Conservation (phyloP, 2,797 vertebrate genomes). For the Bradypodion pumilum region DNA sequence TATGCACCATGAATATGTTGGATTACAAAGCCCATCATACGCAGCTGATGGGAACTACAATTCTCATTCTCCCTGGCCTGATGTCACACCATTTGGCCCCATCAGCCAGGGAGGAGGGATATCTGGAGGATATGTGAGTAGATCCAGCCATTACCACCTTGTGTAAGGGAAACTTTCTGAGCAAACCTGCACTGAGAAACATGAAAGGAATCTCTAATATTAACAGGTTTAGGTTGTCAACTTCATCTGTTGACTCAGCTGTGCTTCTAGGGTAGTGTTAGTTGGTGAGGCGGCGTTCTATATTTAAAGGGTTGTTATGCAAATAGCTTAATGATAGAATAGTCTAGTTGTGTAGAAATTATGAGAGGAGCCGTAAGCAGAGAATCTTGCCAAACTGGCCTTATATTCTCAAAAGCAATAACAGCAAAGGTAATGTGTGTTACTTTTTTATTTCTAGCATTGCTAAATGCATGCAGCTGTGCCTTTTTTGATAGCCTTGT, state of each 20-base stretch:
- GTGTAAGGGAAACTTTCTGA: neutral
- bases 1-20: too few species aligned
- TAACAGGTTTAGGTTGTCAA: neutral
- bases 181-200: neutral
- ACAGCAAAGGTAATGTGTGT: too few species aligned
- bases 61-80: neutral
- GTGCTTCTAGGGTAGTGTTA: neutral
- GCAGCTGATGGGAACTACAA: neutral
- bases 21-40: too few species aligned
- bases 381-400: neutral
- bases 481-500: neutral
- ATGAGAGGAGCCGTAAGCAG: neutral
- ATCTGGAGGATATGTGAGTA: neutral
- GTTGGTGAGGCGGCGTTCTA: neutral
- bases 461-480: neutral
- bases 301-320: neutral
- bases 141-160: neutral
- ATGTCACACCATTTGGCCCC: too few species aligned
- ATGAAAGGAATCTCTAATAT: rapidly evolving
- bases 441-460: too few species aligned
- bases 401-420: neutral
- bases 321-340: neutral
- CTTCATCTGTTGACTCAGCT: neutral
- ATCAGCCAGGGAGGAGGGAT: too few species aligned
- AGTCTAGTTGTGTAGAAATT: neutral